Percentiles rank a stretch among this genome's conserved stretches.
phyloP scores from a whole-genome alignment of 2,113 vertebrate species.

The Colinus virginianus region DNA sequence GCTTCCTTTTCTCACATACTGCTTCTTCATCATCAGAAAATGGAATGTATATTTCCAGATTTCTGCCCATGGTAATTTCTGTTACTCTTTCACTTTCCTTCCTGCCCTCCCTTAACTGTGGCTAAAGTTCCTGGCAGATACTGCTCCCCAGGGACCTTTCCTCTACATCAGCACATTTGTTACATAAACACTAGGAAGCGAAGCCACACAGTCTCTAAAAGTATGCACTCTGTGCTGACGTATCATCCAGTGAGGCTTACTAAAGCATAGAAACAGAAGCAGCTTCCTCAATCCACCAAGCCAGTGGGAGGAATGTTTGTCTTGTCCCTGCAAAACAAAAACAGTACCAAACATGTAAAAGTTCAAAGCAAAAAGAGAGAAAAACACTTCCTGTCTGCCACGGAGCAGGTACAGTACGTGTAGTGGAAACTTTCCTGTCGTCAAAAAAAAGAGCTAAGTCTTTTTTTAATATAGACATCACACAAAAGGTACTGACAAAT shows the following conservation, averaged over 20 bases:
- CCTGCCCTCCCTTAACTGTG: conserved; percentile 20
- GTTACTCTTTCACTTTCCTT: background rate
- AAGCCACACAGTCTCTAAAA: background rate
- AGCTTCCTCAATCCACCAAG: background rate
- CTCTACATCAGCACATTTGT: conserved; percentile 22
- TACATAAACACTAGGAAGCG: conserved; percentile 12
- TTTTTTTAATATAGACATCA: background rate
- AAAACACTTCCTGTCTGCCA: background rate
- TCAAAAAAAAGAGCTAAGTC: background rate
- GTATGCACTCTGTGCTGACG: background rate
- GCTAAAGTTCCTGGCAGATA: conserved; percentile 6
- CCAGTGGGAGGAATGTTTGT: background rate
- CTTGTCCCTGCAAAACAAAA: background rate
- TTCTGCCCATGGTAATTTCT: background rate
- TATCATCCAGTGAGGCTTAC: background rate
- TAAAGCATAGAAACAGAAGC: background rate
- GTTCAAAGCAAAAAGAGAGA: too few relatives aligned
- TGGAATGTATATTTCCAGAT: background rate
- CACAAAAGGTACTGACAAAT: background rate
- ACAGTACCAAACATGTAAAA: background rate
- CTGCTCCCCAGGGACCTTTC: conserved; percentile 8
- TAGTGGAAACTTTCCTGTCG: background rate
- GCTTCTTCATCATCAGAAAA: background rate
- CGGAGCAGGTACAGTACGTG: background rate
- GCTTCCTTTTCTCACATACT: background rate